Conservation (phyloP, 2,797 vertebrate species). For the Acestrorhynchus altus region DNA sequence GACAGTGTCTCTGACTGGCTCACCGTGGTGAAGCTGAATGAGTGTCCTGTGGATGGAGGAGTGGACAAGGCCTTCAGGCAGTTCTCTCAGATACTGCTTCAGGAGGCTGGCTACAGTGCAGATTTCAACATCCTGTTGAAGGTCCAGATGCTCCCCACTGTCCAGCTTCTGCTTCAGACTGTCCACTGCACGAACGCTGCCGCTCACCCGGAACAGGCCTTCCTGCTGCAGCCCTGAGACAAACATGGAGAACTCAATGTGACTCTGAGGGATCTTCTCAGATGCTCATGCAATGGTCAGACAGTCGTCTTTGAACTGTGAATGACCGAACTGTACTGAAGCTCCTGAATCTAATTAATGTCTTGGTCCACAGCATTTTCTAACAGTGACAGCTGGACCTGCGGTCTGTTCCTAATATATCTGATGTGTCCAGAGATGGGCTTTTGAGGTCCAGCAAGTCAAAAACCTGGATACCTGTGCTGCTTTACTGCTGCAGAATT, state of each 20-base stretch:
- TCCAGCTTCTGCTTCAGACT: slow-evolving; percentile 84
- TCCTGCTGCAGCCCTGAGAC: slow-evolving; percentile 86
- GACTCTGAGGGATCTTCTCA: not conserved
- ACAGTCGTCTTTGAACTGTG: not conserved
- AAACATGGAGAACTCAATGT: slow-evolving; percentile 14
- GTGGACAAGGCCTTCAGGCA: slow-evolving; percentile 85
- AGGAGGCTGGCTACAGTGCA: slow-evolving; percentile 88
- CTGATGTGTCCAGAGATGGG: too few species aligned
- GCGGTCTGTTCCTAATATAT: not conserved
- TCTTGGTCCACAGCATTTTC: not conserved
- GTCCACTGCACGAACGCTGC: slow-evolving; percentile 85
- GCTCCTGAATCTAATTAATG: not conserved
- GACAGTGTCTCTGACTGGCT: slow-evolving; percentile 49
- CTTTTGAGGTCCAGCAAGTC: too few species aligned
- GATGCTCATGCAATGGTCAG: not conserved
- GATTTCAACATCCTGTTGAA: slow-evolving; percentile 77
- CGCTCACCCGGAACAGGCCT: slow-evolving; percentile 92
- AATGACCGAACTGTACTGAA: not conserved
- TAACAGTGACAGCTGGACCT: not conserved
- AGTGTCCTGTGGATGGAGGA: slow-evolving; percentile 79
- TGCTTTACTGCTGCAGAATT: too few species aligned
- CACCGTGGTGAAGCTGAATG: slow-evolving; percentile 84
- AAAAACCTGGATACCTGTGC: too few species aligned
- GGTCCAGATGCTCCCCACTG: slow-evolving; percentile 78
- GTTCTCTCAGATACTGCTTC: slow-evolving; percentile 89